These are phyloP conservation scores for human (Homo sapiens) DNA, from an alignment of 2,113 vertebrate species.

Conservation along the genomic window GRCh38 chr16:65382501-65383000, in stretches of 20 bases:
- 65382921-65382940: background rate
- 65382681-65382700: background rate
- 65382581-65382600: background rate
- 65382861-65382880: background rate
- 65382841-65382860: background rate
- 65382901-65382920: background rate
- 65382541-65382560: background rate
- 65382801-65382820: accelerated
- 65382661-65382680: background rate
- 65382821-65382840: background rate
- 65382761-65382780: background rate
- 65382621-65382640: background rate
- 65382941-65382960: background rate
- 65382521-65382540: background rate
- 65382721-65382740: background rate
- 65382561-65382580: background rate
- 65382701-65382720: background rate
- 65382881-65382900: conserved; percentile 16
- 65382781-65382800: background rate
- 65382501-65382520: background rate
- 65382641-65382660: background rate
- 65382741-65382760: background rate
- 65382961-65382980: background rate
- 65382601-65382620: background rate
- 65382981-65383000: background rate